Evolutionary conservation across 2,797 vertebrate species (phyloP), one percentile per base, ranked within the genome.

Genomic region (Pteropus rufus): DNA sequence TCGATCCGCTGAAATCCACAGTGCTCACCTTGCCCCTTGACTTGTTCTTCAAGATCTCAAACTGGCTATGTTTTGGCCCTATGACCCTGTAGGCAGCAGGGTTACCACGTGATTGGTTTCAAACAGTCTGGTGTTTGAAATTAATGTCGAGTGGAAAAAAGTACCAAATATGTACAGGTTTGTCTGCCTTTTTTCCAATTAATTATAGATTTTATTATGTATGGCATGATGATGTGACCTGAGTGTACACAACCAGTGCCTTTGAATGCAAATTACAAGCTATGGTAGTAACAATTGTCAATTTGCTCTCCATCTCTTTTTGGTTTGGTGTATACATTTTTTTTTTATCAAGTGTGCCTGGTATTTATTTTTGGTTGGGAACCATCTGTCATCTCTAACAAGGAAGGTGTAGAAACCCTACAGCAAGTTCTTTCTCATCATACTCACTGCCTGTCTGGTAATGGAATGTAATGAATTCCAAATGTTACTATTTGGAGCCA

Each of bases 351-450:
- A 52, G 52, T 15, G 3, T 90, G 56, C 52, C n/a, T 67, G 67
- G 52, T 82, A 12, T 67, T 73, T 77, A 69, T 79, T 89, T 69
- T 92, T 81, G 34, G 21, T 88, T 95, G 84, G 44, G 36, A 93
- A 56, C 65, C 31, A 91, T 58, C 72, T 93, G 80, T 87, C 31
- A 73, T 36, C 34, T 83, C 44, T 62, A 65, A 73, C n/a, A 70
- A 82, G 67, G 36, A 64, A 80, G 36, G 75, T 19, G 7, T 24
- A 72, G 54, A 84, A 73, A 44, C 15, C 72, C 62, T 54, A 26
- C 7, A 77, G 60, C 85, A 85, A 79, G 10, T 46, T 94, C 77
- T 94, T 60, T 73, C 41, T 94, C n/a, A 12, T 82, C 21, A n/a
- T 52, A 34, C 52, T 88, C 69, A 81, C 70, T 88, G 90, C 67